phyloP scores from a whole-genome alignment of 2,113 vertebrate genomes.

The Leucosticte australis region DNA sequence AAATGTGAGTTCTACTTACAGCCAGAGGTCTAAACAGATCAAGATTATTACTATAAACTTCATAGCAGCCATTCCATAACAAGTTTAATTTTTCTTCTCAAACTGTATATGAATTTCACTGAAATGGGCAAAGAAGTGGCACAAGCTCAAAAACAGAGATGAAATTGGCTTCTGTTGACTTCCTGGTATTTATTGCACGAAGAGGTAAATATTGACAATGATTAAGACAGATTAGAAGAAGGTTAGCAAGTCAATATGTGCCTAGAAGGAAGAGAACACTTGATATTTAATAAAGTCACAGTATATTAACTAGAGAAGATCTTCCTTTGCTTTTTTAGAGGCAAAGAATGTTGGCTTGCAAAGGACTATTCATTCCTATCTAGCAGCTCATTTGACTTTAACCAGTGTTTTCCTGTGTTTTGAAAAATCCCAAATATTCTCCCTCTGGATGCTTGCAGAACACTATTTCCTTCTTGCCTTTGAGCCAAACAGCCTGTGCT shows the following conservation, averaged over 20 bases:
- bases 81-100: neutral
- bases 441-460: neutral
- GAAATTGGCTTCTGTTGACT: neutral
- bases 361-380: neutral
- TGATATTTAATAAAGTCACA: slow-evolving; percentile 33
- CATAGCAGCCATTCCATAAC: neutral
- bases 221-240: slow-evolving; percentile 56
- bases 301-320: neutral
- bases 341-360: neutral
- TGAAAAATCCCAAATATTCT: neutral
- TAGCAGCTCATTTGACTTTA: neutral
- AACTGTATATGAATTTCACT: neutral
- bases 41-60: neutral
- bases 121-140: neutral
- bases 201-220: slow-evolving; percentile 58
- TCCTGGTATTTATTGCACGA: neutral
- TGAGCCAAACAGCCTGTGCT: neutral
- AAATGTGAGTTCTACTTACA: neutral
- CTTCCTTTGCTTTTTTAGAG: neutral
- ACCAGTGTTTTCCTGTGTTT: neutral
- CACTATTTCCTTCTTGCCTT: neutral
- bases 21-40: neutral
- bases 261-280: slow-evolving; percentile 18
- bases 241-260: slow-evolving; percentile 43
- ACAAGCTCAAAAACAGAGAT: slow-evolving; percentile 1